phyloP scores from a whole-genome alignment of 23 tunicate species.

The Ascidia mentula region DNA sequence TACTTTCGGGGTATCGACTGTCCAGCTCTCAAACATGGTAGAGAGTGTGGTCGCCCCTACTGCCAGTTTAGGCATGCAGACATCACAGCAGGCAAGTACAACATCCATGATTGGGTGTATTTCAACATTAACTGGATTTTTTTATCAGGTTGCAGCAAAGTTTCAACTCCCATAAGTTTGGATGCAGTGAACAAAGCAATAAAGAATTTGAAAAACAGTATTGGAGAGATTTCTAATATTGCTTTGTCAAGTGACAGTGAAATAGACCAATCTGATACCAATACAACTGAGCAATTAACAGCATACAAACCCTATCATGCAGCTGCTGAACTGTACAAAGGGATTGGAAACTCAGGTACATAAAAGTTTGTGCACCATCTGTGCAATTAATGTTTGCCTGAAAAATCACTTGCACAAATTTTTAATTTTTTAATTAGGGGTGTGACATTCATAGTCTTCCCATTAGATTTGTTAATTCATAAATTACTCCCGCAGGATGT shows the following conservation, averaged over 20 bases:
- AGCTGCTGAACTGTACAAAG: constrained; percentile 26
- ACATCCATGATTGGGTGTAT: neutral
- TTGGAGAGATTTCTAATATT: constrained; percentile 1
- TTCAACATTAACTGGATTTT: neutral
- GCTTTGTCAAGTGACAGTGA: neutral
- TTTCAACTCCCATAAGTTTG: neutral
- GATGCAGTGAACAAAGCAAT: constrained; percentile 32
- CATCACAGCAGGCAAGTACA: neutral
- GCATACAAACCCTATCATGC: constrained; percentile 21
- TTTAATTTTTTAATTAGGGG: neutral
- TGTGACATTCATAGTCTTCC: neutral
- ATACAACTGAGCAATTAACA: neutral
- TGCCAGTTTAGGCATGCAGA: constrained; percentile 67
- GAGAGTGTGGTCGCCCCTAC: constrained; percentile 53
- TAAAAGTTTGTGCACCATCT: neutral
- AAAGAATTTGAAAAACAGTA: constrained; percentile 32
- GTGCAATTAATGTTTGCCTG: too few relatives aligned
- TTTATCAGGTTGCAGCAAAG: neutral
- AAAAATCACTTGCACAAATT: too few relatives aligned
- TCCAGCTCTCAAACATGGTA: constrained; percentile 18
- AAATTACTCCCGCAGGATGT: too few relatives aligned
- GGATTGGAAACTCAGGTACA: neutral
- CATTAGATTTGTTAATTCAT: neutral
- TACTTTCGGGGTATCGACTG: constrained; percentile 55
- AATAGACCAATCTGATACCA: neutral